phyloP scores from a whole-genome alignment of 2,797 vertebrate species.

The Acanthurus leucopareius region DNA sequence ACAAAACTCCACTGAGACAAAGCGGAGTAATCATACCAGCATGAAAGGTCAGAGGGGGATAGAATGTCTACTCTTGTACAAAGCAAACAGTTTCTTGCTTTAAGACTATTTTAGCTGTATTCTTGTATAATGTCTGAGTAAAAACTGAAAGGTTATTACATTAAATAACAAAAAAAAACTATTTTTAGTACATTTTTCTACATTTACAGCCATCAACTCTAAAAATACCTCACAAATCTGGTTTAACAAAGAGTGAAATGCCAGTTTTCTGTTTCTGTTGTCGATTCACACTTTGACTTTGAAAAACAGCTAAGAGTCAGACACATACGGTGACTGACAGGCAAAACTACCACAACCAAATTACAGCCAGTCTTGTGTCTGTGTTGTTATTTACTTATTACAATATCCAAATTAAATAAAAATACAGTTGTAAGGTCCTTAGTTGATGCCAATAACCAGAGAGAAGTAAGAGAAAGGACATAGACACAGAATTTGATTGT shows the following conservation, averaged over 20 bases:
- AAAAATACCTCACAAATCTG: neutral
- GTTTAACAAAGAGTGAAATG: neutral
- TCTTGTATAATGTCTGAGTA: neutral
- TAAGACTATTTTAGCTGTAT: neutral
- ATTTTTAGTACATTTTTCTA: neutral
- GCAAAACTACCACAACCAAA: constrained; percentile 7
- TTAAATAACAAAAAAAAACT: neutral
- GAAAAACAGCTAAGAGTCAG: constrained; percentile 11
- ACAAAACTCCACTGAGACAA: constrained; percentile 47
- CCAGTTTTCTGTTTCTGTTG: constrained; percentile 19
- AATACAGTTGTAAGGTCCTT: neutral
- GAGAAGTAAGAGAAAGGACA: neutral
- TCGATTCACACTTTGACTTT: constrained; percentile 13
- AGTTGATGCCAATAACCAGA: neutral
- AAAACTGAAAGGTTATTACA: neutral
- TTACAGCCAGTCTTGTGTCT: neutral
- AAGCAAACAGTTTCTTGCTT: constrained; percentile 13
- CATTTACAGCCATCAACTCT: neutral
- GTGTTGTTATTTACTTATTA: constrained; percentile 5
- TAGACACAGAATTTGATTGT: neutral
- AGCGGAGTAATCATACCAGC: constrained; percentile 43
- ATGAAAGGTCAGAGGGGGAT: constrained; percentile 13
- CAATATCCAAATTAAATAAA: neutral
- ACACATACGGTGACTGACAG: neutral
- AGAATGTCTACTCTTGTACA: neutral